Evolutionary conservation across 2,113 vertebrate species (phyloP).

Genomic region (Gulo gulo): DNA sequence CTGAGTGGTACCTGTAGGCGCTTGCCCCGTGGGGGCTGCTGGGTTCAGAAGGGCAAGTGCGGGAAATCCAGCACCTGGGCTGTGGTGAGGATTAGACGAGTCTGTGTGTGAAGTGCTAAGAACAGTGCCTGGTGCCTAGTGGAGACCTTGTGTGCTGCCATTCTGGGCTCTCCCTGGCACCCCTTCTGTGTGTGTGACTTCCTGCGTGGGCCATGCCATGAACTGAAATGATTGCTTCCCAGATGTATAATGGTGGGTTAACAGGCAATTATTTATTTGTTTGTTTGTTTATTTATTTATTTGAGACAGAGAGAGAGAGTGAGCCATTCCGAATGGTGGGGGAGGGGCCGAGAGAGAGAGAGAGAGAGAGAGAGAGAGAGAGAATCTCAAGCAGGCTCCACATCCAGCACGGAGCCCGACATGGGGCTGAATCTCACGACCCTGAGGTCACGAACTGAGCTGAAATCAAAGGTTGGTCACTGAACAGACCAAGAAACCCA

Average conservation of each 20-base stretch:
- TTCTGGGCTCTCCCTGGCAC: background rate
- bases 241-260: rapidly evolving
- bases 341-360: background rate
- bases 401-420: background rate
- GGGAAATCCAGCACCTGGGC: background rate
- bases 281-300: background rate
- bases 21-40: background rate
- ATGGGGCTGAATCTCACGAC: background rate
- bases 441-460: background rate
- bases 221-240: background rate
- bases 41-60: background rate
- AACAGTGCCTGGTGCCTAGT: background rate
- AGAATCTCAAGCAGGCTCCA: background rate
- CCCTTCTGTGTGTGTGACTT: background rate
- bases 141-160: background rate
- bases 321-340: background rate
- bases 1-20: background rate
- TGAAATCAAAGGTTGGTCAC: background rate
- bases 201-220: background rate
- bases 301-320: too few species aligned
- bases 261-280: background rate
- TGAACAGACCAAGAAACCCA: background rate
- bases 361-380: background rate
- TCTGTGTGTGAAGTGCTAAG: background rate
- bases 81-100: background rate